These are phyloP conservation scores for Caenorhabditis briggsae DNA, from an alignment of 1,140 invertebrate genomes.

Conservation along the genomic window DNA sequence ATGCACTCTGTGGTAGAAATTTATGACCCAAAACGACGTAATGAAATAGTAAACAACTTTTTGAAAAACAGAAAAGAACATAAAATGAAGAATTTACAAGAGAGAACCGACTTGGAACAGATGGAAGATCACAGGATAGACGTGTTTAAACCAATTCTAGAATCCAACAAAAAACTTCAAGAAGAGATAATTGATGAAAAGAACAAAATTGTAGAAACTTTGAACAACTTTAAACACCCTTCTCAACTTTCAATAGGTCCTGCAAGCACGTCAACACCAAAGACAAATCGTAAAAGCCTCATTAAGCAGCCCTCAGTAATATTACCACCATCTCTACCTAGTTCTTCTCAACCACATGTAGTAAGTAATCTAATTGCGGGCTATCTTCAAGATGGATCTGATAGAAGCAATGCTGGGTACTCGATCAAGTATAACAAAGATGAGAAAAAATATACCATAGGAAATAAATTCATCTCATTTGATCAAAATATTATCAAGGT, in stretches of 20 bases:
- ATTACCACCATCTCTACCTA: not conserved
- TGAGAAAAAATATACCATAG: slow-evolving; percentile 64
- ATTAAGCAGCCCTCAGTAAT: slow-evolving; percentile 12
- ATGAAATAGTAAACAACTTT: slow-evolving; percentile 65
- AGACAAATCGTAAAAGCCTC: not conserved
- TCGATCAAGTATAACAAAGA: slow-evolving; percentile 66
- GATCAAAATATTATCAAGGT: slow-evolving; percentile 64
- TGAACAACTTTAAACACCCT: slow-evolving; percentile 60
- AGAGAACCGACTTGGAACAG: slow-evolving; percentile 56
- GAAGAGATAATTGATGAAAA: slow-evolving; percentile 63
- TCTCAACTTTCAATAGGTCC: not conserved
- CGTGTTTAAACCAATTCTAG: slow-evolving; percentile 66
- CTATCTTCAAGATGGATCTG: slow-evolving; percentile 64
- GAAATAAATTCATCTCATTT: slow-evolving; percentile 66
- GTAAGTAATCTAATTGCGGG: slow-evolving; percentile 63
- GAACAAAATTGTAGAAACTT: slow-evolving; percentile 66
- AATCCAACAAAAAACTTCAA: slow-evolving; percentile 68
- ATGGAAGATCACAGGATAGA: slow-evolving; percentile 65
- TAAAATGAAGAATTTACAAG: slow-evolving; percentile 63
- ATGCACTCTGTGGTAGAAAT: slow-evolving; percentile 65
- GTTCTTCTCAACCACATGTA: not conserved
- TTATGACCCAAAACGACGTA: slow-evolving; percentile 65
- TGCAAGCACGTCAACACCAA: too few relatives aligned
- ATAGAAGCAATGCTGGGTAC: slow-evolving; percentile 68
- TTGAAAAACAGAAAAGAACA: slow-evolving; percentile 65